These are phyloP conservation scores for Calosoma granatense DNA, from an alignment of 1,140 invertebrate genomes.

Conservation along the genomic window DNA sequence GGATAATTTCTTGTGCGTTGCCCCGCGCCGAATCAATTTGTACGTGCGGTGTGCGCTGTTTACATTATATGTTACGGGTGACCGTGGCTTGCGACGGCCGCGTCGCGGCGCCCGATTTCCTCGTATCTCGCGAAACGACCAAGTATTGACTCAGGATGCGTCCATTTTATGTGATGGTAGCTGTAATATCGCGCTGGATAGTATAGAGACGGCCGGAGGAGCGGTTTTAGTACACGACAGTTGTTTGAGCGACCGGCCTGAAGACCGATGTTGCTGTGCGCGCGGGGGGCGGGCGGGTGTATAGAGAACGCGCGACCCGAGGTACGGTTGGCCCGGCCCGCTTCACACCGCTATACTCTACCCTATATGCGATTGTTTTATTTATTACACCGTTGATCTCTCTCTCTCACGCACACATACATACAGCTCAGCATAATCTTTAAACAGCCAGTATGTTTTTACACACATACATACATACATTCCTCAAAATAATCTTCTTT, in stretches of 20 bases:
- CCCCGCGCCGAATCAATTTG: too few relatives aligned
- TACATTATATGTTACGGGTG: too few relatives aligned
- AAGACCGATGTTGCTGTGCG: not conserved
- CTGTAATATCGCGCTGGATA: constrained; percentile 24
- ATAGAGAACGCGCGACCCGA: not conserved
- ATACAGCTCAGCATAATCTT: too few relatives aligned
- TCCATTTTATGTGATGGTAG: constrained; percentile 29
- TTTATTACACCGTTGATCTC: constrained; percentile 3
- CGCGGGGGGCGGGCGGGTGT: not conserved
- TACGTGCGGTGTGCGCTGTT: too few relatives aligned
- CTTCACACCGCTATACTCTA: not conserved
- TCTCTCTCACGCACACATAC: not conserved
- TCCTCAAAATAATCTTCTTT: too few relatives aligned
- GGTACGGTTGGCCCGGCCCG: not conserved
- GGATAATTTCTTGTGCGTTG: too few relatives aligned
- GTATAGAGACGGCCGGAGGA: constrained; percentile 19
- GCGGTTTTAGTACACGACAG: constrained; percentile 30
- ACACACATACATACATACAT: too few relatives aligned
- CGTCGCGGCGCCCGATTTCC: not conserved
- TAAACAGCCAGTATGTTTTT: too few relatives aligned
- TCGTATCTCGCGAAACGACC: constrained; percentile 10
- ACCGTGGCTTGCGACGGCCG: too few relatives aligned
- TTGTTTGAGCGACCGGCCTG: constrained; percentile 29
- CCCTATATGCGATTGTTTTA: not conserved
- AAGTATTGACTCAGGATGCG: constrained; percentile 28